phyloP scores from a whole-genome alignment of 1,140 invertebrate species.

The Hesperophylax magnus region DNA sequence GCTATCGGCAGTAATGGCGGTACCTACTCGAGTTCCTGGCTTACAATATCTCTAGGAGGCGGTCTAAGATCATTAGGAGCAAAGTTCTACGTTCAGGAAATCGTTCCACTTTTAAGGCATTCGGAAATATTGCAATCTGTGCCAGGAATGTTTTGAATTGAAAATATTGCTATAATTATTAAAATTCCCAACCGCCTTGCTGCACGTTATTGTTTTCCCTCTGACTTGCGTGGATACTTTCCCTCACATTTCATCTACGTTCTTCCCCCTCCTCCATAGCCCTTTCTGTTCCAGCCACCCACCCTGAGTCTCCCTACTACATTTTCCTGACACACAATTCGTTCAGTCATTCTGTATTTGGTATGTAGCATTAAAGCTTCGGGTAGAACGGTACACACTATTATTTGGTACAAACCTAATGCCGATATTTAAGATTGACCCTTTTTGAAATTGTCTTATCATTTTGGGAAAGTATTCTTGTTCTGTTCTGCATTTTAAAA shows the following conservation, averaged over 20 bases:
- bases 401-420: background rate
- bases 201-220: background rate
- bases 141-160: background rate
- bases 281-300: background rate
- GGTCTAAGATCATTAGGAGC: too few species aligned
- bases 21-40: too few species aligned
- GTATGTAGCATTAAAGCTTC: background rate
- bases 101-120: too few species aligned
- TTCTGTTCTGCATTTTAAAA: background rate
- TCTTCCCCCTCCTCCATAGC: background rate
- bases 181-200: background rate
- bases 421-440: background rate
- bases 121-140: background rate
- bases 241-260: background rate
- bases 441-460: background rate
- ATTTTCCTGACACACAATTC: background rate
- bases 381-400: background rate
- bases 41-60: too few species aligned
- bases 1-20: too few species aligned
- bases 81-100: too few species aligned
- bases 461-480: background rate
- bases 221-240: background rate
- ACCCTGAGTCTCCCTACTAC: background rate
- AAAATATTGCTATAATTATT: background rate
- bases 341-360: background rate